A percentile compares a stretch with the other conserved stretches of the same genome.
phyloP scores from a whole-genome alignment of 2,113 vertebrate species.

The Gambusia affinis region DNA sequence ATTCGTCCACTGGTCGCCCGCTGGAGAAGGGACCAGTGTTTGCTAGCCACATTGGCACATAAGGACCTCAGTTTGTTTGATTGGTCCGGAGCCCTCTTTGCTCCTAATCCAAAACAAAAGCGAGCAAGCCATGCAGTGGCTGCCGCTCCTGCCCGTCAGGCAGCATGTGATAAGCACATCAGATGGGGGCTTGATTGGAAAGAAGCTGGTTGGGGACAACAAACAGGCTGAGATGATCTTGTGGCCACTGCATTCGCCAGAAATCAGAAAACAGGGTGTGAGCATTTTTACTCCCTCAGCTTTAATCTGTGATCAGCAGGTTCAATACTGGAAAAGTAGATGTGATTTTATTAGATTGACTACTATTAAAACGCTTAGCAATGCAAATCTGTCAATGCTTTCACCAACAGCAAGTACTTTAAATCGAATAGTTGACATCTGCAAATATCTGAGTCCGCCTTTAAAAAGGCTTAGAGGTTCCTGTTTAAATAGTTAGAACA shows the following conservation, averaged over 20 bases:
- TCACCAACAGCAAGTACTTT: neutral
- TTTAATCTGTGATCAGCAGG: neutral
- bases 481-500: no score
- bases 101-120: constrained; percentile 76
- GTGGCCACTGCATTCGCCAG: neutral
- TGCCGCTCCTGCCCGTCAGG: constrained; percentile 20
- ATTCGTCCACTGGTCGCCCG: constrained; percentile 41
- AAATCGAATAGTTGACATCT: no score
- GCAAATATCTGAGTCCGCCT: no score
- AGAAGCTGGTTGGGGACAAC: constrained; percentile 38
- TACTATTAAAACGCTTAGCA: neutral
- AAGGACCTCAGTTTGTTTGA: constrained; percentile 65
- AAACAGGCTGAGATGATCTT: constrained; percentile 27
- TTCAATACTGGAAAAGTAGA: neutral
- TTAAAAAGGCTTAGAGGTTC: no score
- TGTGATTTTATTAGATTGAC: neutral
- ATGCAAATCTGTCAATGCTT: neutral
- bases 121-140: constrained; percentile 54
- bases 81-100: constrained; percentile 61
- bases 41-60: constrained; percentile 65
- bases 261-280: neutral
- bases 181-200: constrained; percentile 50
- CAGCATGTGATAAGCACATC: constrained; percentile 67
- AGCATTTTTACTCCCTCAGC: neutral
- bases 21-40: constrained; percentile 52